Conservation (phyloP, 2,888 invertebrate species). For the Macrosiphum euphorbiae region DNA sequence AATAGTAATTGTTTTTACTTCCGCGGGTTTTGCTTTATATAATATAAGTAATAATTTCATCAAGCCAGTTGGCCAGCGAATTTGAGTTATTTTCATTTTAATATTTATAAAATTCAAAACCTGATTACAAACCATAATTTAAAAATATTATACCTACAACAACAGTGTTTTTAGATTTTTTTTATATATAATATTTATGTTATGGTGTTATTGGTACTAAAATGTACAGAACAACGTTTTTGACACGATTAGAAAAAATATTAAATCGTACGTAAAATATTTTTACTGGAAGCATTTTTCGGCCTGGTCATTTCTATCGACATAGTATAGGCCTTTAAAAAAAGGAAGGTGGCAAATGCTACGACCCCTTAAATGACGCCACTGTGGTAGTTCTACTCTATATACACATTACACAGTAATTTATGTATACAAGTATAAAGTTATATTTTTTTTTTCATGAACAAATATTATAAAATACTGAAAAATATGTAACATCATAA, state of each 20-base stretch:
- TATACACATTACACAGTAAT: neutral
- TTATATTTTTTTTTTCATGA: neutral
- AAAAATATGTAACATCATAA: neutral
- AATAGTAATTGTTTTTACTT: neutral
- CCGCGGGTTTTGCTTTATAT: neutral
- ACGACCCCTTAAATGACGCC: neutral
- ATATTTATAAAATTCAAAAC: neutral
- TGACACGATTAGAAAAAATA: neutral
- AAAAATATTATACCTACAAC: neutral
- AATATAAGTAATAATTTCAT: neutral
- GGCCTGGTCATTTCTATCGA: neutral
- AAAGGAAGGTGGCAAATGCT: neutral
- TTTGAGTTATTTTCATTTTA: neutral
- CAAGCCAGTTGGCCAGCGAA: neutral
- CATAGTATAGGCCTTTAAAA: neutral
- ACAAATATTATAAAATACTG: constrained; percentile 16
- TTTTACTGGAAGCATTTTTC: neutral
- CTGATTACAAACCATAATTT: neutral
- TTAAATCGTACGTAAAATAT: neutral
- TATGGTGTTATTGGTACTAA: neutral
- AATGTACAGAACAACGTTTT: neutral
- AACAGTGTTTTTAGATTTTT: neutral
- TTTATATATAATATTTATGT: no score
- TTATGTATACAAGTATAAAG: neutral
- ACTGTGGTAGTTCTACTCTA: neutral